A percentile compares a stretch with the other conserved stretches of the same genome.
These are phyloP conservation scores for Aptenodytes patagonicus DNA, from an alignment of 2,113 vertebrate species.

Conservation along the genomic window DNA sequence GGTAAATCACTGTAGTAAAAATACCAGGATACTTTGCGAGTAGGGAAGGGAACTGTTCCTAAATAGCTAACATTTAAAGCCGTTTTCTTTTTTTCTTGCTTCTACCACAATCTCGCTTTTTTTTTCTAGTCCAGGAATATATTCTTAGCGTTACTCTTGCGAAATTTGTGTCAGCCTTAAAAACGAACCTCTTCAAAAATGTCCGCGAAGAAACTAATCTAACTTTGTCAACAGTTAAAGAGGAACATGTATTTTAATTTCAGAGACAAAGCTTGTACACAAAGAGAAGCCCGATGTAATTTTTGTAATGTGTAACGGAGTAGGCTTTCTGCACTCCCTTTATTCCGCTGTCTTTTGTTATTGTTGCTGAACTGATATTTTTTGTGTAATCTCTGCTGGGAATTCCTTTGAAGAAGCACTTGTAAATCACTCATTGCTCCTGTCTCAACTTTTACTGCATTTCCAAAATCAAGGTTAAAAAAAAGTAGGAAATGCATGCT, in stretches of 20 bases:
- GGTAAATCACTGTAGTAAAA: not conserved
- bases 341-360: constrained; percentile 26
- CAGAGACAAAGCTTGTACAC: not conserved
- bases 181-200: not conserved
- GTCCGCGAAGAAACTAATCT: not conserved
- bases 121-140: not conserved
- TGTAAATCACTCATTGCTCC: constrained; percentile 65
- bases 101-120: not conserved
- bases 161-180: not conserved
- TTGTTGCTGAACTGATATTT: constrained; percentile 47
- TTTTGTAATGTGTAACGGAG: constrained; percentile 33
- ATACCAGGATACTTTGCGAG: not conserved
- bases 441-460: not conserved
- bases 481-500: not conserved
- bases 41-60: not conserved
- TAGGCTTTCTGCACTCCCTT: constrained; percentile 2
- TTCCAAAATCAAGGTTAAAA: constrained; percentile 53
- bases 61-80: not conserved
- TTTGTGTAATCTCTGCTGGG: constrained; percentile 38
- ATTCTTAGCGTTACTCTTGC: not conserved
- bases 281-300: not conserved
- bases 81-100: not conserved
- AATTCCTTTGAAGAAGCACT: constrained; percentile 67
- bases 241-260: not conserved
- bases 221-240: constrained; percentile 25